These are phyloP conservation scores for Drosophila baimaii DNA, from an alignment of 1,140 invertebrate species.

Conservation along the genomic window DNA sequence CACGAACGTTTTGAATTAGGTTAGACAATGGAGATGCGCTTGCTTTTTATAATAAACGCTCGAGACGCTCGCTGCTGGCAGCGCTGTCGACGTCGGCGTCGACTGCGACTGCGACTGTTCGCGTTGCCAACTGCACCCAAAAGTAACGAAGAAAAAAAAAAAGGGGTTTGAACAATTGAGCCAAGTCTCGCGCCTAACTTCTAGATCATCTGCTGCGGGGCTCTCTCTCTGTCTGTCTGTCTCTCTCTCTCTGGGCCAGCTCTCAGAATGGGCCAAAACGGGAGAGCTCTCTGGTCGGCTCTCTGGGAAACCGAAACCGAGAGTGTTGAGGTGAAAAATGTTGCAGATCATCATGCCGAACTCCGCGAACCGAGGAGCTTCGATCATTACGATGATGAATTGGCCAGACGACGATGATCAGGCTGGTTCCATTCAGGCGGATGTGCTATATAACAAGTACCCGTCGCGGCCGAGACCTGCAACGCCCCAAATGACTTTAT, in stretches of 20 bases:
- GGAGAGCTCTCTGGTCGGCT: slow-evolving; percentile 30
- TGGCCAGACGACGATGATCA: slow-evolving; percentile 24
- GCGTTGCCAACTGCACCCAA: slow-evolving; percentile 77
- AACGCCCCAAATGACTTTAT: slow-evolving; percentile 74
- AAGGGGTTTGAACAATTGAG: slow-evolving; percentile 71
- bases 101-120: slow-evolving; percentile 21
- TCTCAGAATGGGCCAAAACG: slow-evolving; percentile 57
- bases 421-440: slow-evolving; percentile 40
- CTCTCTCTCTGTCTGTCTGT: slow-evolving; percentile 11
- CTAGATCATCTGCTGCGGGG: slow-evolving; percentile 71
- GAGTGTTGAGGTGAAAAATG: slow-evolving; percentile 75
- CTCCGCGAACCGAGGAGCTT: slow-evolving; percentile 12
- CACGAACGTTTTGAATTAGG: slow-evolving; percentile 84
- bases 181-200: slow-evolving; percentile 73
- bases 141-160: slow-evolving; percentile 32
- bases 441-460: slow-evolving; percentile 70
- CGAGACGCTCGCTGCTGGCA: slow-evolving; percentile 30
- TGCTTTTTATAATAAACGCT: slow-evolving; percentile 82
- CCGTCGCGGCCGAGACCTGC: slow-evolving; percentile 6
- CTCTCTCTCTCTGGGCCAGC: slow-evolving; percentile 17
- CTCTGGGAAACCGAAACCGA: slow-evolving; percentile 17
- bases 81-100: slow-evolving; percentile 1
- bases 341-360: slow-evolving; percentile 66
- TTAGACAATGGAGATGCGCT: slow-evolving; percentile 84
- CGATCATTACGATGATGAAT: slow-evolving; percentile 40